These are phyloP conservation scores for Turritopsis dohrnii DNA, from an alignment of 30 jellyfish, hydroid and myxozoan species.

Conservation along the genomic window DNA sequence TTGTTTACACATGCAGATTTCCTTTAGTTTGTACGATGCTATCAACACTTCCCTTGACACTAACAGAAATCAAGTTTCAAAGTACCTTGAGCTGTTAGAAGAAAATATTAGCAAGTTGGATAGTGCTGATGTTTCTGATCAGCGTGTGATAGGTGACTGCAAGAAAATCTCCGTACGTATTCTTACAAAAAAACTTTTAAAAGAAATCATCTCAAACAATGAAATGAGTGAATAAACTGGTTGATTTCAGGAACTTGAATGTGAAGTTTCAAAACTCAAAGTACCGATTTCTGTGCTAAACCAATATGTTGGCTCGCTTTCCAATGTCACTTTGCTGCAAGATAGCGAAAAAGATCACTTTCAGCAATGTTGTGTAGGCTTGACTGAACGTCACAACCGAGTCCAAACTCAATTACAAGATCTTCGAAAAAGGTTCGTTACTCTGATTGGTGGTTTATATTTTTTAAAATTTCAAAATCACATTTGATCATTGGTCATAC, in stretches of 20 bases:
- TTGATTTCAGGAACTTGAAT: slow-evolving; percentile 16
- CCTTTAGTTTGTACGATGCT: slow-evolving; percentile 21
- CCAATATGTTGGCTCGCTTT: slow-evolving; percentile 3
- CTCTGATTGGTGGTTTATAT: neutral
- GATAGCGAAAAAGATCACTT: slow-evolving; percentile 18
- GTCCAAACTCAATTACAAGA: neutral
- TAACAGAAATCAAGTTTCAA: neutral
- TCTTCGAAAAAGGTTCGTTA: neutral
- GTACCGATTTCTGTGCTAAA: neutral
- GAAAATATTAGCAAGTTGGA: neutral
- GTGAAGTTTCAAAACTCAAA: slow-evolving; percentile 18
- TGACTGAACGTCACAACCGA: neutral
- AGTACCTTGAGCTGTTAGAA: neutral
- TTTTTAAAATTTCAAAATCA: no score
- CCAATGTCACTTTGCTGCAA: slow-evolving; percentile 8
- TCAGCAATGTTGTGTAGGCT: slow-evolving; percentile 13
- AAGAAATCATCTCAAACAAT: neutral
- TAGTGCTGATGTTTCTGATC: neutral
- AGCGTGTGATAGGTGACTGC: neutral
- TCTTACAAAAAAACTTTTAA: neutral
- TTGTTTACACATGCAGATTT: neutral
- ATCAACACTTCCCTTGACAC: slow-evolving; percentile 4
- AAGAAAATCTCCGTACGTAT: neutral
- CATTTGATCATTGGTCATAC: no score
- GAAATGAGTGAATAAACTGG: neutral